Evolutionary conservation across 2,113 vertebrate genomes (phyloP).

Genomic region (Tiliqua scincoides): DNA sequence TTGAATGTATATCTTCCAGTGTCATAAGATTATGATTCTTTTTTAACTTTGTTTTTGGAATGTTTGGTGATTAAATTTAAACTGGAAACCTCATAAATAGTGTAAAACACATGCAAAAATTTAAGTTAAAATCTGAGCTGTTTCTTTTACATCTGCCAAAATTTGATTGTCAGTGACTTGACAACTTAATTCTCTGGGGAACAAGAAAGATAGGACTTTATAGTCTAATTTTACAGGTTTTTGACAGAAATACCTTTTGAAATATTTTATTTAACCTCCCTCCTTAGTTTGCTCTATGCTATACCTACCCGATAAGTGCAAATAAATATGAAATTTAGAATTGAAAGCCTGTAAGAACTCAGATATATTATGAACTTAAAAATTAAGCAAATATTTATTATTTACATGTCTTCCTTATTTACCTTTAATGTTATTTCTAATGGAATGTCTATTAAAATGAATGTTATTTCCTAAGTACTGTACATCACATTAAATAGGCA

Average conservation of each 20-base stretch:
- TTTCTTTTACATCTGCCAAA: slow-evolving; percentile 20
- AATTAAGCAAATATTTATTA: neutral
- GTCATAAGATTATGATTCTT: neutral
- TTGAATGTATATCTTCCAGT: neutral
- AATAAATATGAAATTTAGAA: neutral
- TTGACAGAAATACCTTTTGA: slow-evolving; percentile 2
- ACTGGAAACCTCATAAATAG: neutral
- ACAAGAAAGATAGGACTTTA: neutral
- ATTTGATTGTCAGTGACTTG: neutral
- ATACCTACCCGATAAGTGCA: neutral
- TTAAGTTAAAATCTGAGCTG: slow-evolving; percentile 9
- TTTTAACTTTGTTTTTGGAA: neutral
- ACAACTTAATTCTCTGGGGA: neutral
- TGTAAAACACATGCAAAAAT: slow-evolving; percentile 2
- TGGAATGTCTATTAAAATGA: neutral
- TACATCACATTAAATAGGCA: neutral
- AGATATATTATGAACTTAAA: neutral
- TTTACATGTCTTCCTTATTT: neutral
- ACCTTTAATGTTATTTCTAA: neutral
- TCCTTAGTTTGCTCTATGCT: neutral
- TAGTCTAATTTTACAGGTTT: neutral
- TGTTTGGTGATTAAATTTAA: neutral
- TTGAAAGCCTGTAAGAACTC: neutral
- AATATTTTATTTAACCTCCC: neutral
- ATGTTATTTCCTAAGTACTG: neutral